Evolutionary conservation across 2,888 invertebrate genomes (phyloP).

Genomic region (Tachina grossa): DNA sequence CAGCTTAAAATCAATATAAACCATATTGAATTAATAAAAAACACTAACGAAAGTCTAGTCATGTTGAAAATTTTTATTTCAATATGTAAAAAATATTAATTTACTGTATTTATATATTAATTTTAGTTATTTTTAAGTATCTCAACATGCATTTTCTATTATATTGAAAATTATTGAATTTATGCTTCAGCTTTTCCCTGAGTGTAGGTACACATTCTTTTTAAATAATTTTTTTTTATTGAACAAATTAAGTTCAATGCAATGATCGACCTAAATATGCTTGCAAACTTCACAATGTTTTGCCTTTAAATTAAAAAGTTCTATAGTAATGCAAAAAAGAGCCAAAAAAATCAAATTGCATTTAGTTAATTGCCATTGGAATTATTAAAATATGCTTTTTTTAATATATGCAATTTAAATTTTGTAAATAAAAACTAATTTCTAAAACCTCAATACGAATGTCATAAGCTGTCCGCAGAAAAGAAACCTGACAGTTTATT

Average conservation of each 20-base stretch:
- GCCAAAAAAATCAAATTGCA: not conserved
- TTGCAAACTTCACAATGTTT: slow-evolving; percentile 9
- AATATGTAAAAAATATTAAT: no score
- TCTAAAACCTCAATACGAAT: slow-evolving; percentile 70
- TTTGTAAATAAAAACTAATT: slow-evolving; percentile 62
- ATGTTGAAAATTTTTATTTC: no score
- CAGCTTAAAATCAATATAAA: no score
- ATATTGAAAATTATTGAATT: no score
- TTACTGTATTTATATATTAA: no score
- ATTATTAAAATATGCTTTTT: slow-evolving; percentile 23
- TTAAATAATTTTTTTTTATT: not conserved
- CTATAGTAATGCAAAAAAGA: not conserved
- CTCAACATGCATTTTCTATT: no score
- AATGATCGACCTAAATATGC: not conserved
- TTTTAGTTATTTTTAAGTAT: no score
- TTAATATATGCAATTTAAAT: not conserved
- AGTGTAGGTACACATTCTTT: no score
- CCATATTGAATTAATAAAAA: no score
- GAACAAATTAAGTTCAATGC: not conserved
- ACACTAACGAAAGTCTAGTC: no score
- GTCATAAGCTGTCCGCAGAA: slow-evolving; percentile 68
- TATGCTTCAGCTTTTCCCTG: no score
- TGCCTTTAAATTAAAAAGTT: not conserved
- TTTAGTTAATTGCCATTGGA: slow-evolving; percentile 13
- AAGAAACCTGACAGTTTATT: slow-evolving; percentile 66